Conservation (phyloP, 2,113 vertebrate genomes). For the Amblyopsis rosae region DNA sequence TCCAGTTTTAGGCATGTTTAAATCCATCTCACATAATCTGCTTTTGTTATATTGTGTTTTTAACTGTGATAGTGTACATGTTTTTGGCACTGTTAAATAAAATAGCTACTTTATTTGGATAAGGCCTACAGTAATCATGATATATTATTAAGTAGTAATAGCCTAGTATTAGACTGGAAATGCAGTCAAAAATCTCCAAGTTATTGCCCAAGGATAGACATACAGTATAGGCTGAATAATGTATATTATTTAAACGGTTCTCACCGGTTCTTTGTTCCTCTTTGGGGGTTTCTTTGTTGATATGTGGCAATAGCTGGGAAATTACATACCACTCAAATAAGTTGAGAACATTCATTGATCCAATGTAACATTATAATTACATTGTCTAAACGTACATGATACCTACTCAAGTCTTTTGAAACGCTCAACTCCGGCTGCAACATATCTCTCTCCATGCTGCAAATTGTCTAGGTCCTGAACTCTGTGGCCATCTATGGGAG, state of each 20-base stretch:
- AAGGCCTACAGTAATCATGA: too few relatives aligned
- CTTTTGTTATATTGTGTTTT: too few relatives aligned
- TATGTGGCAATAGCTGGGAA: slow-evolving; percentile 74
- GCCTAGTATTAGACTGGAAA: too few relatives aligned
- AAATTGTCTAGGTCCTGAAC: slow-evolving; percentile 64
- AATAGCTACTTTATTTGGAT: too few relatives aligned
- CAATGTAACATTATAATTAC: neutral
- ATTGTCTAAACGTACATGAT: neutral
- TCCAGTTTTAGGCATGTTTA: too few relatives aligned
- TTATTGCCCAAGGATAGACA: neutral
- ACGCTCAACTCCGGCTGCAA: slow-evolving; percentile 76
- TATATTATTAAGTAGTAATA: too few relatives aligned
- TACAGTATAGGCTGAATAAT: neutral
- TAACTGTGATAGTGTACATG: too few relatives aligned
- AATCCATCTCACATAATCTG: too few relatives aligned
- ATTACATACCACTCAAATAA: neutral
- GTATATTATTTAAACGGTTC: neutral
- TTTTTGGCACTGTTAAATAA: too few relatives aligned
- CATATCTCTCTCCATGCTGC: slow-evolving; percentile 68
- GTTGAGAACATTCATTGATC: neutral
- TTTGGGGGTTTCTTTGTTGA: slow-evolving; percentile 71
- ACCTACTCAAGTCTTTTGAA: slow-evolving; percentile 81
- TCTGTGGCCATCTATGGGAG: slow-evolving; percentile 61
- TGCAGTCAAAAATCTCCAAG: too few relatives aligned
- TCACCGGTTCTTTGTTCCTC: slow-evolving; percentile 74